These are phyloP conservation scores for Onychomys leucogaster DNA, from an alignment of 2,797 vertebrate genomes.

Conservation along the genomic window DNA sequence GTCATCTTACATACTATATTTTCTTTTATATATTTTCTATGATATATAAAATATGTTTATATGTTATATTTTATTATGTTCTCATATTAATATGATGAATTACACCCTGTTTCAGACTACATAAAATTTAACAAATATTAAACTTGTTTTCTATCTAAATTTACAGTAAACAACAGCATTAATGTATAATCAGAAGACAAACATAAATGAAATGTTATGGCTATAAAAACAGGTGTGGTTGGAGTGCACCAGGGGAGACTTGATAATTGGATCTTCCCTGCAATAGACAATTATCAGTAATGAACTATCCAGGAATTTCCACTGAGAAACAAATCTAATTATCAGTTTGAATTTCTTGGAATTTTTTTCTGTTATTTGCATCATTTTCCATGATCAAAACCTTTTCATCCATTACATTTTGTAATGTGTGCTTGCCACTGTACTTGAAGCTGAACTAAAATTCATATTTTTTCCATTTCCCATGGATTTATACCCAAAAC, in stretches of 20 bases:
- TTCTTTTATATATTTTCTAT: not conserved
- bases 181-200: not conserved
- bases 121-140: not conserved
- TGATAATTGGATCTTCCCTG: not conserved
- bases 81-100: not conserved
- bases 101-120: not conserved
- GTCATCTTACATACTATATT: not conserved
- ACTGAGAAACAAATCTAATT: not conserved
- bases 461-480: not conserved
- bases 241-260: not conserved
- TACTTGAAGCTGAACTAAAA: not conserved
- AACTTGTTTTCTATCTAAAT: not conserved
- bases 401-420: not conserved
- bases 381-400: not conserved
- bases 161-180: not conserved
- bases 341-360: not conserved
- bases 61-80: not conserved
- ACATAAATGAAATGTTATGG: not conserved
- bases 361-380: not conserved
- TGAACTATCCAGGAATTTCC: not conserved
- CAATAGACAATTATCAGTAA: constrained; percentile 3
- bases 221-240: not conserved
- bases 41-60: not conserved
- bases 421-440: not conserved
- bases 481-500: not conserved